These are phyloP conservation scores for Parotocinclus haroldoi DNA, from an alignment of 2,797 vertebrate species.

Conservation along the genomic window DNA sequence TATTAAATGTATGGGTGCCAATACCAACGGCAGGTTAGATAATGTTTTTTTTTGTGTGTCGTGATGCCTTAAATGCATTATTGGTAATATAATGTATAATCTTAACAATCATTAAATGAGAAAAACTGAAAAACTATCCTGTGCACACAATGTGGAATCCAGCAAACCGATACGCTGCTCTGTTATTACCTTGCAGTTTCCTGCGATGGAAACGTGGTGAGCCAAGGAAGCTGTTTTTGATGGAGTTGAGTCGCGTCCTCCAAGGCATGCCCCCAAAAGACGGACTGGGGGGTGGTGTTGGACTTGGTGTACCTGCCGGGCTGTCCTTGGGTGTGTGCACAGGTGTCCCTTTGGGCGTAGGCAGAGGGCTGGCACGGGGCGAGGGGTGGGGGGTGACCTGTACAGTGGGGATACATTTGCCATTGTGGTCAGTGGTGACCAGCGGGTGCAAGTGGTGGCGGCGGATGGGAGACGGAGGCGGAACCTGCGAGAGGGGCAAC, in stretches of 20 bases:
- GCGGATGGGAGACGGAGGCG: constrained; percentile 78
- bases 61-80: too few relatives aligned
- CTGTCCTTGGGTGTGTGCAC: constrained; percentile 98
- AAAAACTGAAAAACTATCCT: too few relatives aligned
- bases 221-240: constrained; percentile 98
- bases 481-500: constrained; percentile 71
- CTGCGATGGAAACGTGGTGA: constrained; percentile 96
- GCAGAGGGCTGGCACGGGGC: constrained; percentile 93
- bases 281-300: constrained; percentile 94
- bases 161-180: too few relatives aligned
- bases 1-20: too few relatives aligned
- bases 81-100: too few relatives aligned
- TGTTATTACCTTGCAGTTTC: constrained; percentile 90
- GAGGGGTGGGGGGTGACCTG: constrained; percentile 98
- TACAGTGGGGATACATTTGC: constrained; percentile 95
- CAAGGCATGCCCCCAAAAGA: constrained; percentile 97
- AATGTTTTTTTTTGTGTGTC: too few relatives aligned
- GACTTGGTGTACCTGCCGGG: constrained; percentile 92
- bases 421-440: constrained; percentile 81
- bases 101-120: too few relatives aligned
- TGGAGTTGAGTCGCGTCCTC: constrained; percentile 96
- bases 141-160: too few relatives aligned
- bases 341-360: constrained; percentile 96
- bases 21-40: too few relatives aligned
- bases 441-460: constrained; percentile 75